phyloP scores from a whole-genome alignment of 2,888 invertebrate species.

The Elgonia sp. region DNA sequence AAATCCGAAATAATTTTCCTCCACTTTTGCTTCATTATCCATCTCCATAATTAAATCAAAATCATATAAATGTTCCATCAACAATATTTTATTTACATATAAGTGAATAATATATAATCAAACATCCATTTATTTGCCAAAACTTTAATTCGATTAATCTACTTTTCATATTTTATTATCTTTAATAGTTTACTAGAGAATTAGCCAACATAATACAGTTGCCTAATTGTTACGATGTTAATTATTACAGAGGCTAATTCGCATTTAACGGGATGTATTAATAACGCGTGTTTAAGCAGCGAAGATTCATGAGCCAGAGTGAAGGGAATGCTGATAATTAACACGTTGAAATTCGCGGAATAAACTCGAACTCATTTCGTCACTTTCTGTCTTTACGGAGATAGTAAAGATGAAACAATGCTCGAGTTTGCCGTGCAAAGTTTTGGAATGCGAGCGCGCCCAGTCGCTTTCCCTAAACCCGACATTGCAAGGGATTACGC shows the following conservation, averaged over 20 bases:
- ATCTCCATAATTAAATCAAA: too few relatives aligned
- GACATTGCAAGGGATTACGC: slow-evolving; percentile 65
- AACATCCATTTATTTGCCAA: background rate
- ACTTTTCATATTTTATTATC: background rate
- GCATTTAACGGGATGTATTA: slow-evolving; percentile 58
- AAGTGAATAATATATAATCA: background rate
- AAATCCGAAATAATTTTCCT: too few relatives aligned
- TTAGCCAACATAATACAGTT: slow-evolving; percentile 36
- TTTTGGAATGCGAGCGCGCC: slow-evolving; percentile 68
- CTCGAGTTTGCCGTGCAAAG: slow-evolving; percentile 67
- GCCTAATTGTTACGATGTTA: slow-evolving; percentile 55
- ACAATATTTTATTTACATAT: too few relatives aligned
- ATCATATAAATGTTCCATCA: too few relatives aligned
- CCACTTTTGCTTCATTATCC: too few relatives aligned
- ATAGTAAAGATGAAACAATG: slow-evolving; percentile 75
- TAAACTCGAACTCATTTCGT: slow-evolving; percentile 73
- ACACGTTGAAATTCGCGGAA: slow-evolving; percentile 69
- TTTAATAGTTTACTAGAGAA: slow-evolving; percentile 22
- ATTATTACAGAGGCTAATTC: slow-evolving; percentile 64
- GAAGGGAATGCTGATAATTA: slow-evolving; percentile 69
- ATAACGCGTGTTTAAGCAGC: slow-evolving; percentile 55
- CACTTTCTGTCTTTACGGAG: slow-evolving; percentile 71
- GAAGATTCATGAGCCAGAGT: slow-evolving; percentile 46
- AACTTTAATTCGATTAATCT: background rate
- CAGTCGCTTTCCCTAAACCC: slow-evolving; percentile 70